Conservation (phyloP, 2,888 invertebrate species). For the Xestia xanthographa region DNA sequence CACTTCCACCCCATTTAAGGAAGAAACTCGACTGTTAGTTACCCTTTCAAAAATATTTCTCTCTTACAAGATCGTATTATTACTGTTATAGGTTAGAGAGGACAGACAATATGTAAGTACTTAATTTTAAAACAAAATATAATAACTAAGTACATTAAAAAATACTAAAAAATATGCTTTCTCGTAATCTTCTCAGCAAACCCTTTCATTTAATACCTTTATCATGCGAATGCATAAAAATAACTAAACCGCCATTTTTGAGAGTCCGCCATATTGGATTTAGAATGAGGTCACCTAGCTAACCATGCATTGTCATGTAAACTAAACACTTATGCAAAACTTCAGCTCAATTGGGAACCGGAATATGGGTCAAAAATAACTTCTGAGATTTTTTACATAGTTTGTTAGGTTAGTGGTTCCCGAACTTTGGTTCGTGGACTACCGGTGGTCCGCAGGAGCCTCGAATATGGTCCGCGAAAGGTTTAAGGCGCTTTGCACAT, state of each 20-base stretch:
- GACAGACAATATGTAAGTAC: conserved; percentile 1
- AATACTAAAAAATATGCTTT: neutral
- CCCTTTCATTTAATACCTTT: neutral
- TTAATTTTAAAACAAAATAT: neutral
- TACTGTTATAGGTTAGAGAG: neutral
- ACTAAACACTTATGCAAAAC: neutral
- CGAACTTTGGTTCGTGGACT: too few relatives aligned
- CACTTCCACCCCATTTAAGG: too few relatives aligned
- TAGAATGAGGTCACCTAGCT: neutral
- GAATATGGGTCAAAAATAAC: too few relatives aligned
- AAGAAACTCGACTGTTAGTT: neutral
- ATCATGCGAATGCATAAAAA: neutral
- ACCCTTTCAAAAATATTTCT: neutral
- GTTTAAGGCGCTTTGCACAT: too few relatives aligned
- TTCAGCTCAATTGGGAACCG: too few relatives aligned
- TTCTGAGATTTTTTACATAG: too few relatives aligned
- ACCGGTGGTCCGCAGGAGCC: too few relatives aligned
- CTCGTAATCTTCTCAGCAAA: neutral
- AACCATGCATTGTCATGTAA: neutral
- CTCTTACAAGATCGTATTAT: neutral
- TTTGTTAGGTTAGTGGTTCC: too few relatives aligned
- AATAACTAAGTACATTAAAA: neutral
- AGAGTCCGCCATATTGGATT: neutral
- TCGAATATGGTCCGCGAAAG: too few relatives aligned
- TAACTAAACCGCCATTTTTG: neutral